Evolutionary conservation across 2,888 invertebrate genomes (phyloP).

Genomic region (Yponomeuta plumbellus): DNA sequence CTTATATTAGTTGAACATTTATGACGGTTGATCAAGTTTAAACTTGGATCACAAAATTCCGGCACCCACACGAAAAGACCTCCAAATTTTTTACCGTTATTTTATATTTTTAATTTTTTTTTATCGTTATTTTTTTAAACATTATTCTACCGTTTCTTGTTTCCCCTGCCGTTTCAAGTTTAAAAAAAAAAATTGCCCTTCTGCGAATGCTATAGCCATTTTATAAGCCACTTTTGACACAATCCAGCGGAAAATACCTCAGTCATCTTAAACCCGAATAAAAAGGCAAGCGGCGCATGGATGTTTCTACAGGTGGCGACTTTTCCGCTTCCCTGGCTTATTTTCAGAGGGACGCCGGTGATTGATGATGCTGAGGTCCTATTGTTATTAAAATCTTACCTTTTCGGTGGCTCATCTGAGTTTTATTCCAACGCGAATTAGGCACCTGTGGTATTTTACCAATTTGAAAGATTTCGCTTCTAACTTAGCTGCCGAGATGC

Average conservation of each 20-base stretch:
- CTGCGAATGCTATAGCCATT: background rate
- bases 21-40: too few species aligned
- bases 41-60: too few species aligned
- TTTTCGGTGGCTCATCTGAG: background rate
- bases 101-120: too few species aligned
- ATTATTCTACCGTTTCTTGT: too few species aligned
- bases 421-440: background rate
- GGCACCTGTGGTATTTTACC: background rate
- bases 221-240: background rate
- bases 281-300: background rate
- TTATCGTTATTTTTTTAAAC: too few species aligned
- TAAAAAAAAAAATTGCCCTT: too few species aligned
- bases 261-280: background rate
- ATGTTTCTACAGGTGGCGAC: background rate
- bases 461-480: background rate
- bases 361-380: background rate
- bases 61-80: too few species aligned
- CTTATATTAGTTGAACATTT: too few species aligned
- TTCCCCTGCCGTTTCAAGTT: too few species aligned
- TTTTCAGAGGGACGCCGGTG: background rate
- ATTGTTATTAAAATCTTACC: conserved; percentile 3
- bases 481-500: too few species aligned
- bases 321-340: background rate
- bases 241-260: background rate
- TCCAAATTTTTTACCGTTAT: too few species aligned